Conservation (phyloP, 2,888 invertebrate species). For the Junonia oenone region DNA sequence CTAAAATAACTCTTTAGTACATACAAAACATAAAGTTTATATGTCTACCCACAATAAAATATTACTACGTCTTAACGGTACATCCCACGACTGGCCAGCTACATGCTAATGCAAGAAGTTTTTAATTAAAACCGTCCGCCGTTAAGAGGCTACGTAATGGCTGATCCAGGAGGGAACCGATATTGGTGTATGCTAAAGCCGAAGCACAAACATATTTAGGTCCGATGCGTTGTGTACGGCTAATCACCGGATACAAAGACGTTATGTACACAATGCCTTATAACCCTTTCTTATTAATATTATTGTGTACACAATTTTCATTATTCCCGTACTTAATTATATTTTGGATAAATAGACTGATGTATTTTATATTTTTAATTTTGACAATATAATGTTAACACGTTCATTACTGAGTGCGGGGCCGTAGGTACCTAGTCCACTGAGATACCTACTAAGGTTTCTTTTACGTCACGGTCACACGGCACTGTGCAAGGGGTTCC, state of each 20-base stretch:
- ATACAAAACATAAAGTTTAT: neutral
- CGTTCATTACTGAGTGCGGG: no score
- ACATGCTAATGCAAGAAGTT: constrained; percentile 78
- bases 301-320: constrained; percentile 13
- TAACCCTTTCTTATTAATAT: constrained; percentile 57
- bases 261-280: constrained; percentile 58
- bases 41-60: no score
- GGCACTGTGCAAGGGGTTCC: no score
- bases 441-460: no score
- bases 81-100: constrained; percentile 65
- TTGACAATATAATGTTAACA: neutral
- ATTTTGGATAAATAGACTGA: neutral
- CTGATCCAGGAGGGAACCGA: constrained; percentile 72
- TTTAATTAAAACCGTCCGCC: constrained; percentile 77
- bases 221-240: constrained; percentile 62
- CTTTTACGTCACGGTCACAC: no score
- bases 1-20: neutral
- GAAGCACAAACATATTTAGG: constrained; percentile 78
- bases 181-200: constrained; percentile 73
- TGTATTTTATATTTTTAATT: neutral
- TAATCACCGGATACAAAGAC: constrained; percentile 62
- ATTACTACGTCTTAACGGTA: constrained; percentile 46
- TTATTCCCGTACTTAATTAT: neutral
- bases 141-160: constrained; percentile 78
- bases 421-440: no score